These are phyloP conservation scores for Petromus typicus DNA, from an alignment of 2,113 vertebrate genomes.

Conservation along the genomic window DNA sequence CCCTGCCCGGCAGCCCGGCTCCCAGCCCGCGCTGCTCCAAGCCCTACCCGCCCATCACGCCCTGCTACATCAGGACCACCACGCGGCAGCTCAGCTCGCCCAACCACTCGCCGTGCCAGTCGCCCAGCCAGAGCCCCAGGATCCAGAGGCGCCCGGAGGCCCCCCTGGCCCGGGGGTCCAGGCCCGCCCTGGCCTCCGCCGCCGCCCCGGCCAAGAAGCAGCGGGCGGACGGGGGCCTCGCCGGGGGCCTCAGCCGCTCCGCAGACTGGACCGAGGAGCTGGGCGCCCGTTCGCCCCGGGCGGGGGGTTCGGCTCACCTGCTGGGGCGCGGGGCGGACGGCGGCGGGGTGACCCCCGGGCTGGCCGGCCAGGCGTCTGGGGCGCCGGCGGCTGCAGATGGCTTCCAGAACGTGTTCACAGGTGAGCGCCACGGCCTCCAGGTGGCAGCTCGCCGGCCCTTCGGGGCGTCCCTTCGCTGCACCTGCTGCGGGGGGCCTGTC, in stretches of 20 bases:
- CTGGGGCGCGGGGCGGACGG: constrained; percentile 83
- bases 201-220: constrained; percentile 81
- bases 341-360: constrained; percentile 87
- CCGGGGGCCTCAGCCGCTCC: constrained; percentile 90
- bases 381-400: constrained; percentile 88
- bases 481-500: not conserved
- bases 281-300: constrained; percentile 49
- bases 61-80: constrained; percentile 97
- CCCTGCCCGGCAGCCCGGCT: constrained; percentile 84
- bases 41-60: constrained; percentile 91
- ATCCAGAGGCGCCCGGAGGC: constrained; percentile 87
- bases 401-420: constrained; percentile 95
- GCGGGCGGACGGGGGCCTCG: constrained; percentile 86
- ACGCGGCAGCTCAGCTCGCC: constrained; percentile 96
- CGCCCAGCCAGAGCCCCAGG: constrained; percentile 93
- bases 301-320: constrained; percentile 87
- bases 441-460: constrained; percentile 2
- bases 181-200: not conserved
- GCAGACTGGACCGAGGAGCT: constrained; percentile 96
- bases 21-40: constrained; percentile 90
- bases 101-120: constrained; percentile 90
- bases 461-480: not conserved
- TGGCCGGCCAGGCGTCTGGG: constrained; percentile 87
- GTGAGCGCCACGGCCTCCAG: constrained; percentile 85
- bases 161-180: constrained; percentile 46